Conservation (phyloP, 2,113 vertebrate genomes). For the Taurulus bubalis region DNA sequence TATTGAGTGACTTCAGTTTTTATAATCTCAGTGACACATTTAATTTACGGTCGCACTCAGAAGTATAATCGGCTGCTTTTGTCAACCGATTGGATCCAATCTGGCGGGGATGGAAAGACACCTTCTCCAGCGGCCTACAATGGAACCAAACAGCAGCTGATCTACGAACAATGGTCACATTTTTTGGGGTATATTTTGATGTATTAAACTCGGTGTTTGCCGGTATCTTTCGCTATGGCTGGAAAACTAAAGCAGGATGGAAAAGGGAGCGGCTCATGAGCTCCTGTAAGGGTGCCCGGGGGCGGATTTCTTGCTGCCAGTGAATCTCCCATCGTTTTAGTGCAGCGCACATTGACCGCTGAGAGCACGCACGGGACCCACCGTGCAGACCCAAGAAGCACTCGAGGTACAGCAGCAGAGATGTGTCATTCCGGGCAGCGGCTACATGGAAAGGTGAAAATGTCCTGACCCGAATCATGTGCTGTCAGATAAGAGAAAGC, state of each 20-base stretch:
- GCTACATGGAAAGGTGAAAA: background rate
- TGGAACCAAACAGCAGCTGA: background rate
- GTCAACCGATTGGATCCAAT: background rate
- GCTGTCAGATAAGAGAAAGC: background rate
- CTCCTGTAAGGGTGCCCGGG: background rate
- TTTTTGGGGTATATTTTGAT: background rate
- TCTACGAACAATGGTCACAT: background rate
- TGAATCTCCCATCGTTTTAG: background rate
- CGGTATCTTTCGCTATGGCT: background rate
- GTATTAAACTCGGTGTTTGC: background rate
- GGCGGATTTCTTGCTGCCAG: background rate
- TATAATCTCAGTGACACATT: background rate
- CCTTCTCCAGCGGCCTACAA: background rate
- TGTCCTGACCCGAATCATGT: background rate
- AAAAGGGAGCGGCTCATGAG: background rate
- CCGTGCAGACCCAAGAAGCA: background rate
- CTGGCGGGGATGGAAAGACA: background rate
- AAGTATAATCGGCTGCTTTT: background rate
- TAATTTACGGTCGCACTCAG: background rate
- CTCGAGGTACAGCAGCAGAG: background rate
- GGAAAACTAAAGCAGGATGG: background rate
- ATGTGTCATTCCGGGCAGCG: background rate
- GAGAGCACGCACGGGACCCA: background rate
- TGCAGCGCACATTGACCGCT: background rate
- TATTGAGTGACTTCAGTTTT: constrained; percentile 2